phyloP scores from a whole-genome alignment of 2,888 invertebrate genomes.

The Atethmia centrago region DNA sequence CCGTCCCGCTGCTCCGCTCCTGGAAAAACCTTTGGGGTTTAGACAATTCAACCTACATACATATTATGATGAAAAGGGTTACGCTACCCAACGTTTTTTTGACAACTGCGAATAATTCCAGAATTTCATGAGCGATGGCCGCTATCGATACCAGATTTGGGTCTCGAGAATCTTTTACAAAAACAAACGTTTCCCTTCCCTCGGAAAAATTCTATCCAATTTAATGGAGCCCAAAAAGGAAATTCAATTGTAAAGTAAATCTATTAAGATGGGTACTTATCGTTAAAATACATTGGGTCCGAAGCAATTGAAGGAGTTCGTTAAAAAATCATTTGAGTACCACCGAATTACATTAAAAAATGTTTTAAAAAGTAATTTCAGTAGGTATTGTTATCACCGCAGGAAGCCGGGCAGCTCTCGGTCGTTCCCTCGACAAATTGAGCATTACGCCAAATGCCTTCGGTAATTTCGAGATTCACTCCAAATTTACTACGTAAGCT shows the following conservation, averaged over 20 bases:
- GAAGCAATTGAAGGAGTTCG: slow-evolving; percentile 46
- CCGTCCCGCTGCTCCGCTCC: slow-evolving; percentile 45
- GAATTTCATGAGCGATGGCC: slow-evolving; percentile 43
- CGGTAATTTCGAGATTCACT: slow-evolving; percentile 84
- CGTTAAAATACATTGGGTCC: slow-evolving; percentile 44
- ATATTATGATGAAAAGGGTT: slow-evolving; percentile 66
- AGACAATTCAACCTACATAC: slow-evolving; percentile 60
- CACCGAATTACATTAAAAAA: slow-evolving; percentile 59
- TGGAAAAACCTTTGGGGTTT: slow-evolving; percentile 55
- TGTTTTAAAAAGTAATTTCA: slow-evolving; percentile 76
- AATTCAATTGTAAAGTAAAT: slow-evolving; percentile 50
- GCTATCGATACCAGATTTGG: slow-evolving; percentile 49
- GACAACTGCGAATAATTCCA: slow-evolving; percentile 58
- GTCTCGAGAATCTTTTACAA: slow-evolving; percentile 32
- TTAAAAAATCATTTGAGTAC: slow-evolving; percentile 59
- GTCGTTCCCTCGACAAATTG: slow-evolving; percentile 82
- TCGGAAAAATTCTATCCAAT: slow-evolving; percentile 27
- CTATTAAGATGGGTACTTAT: slow-evolving; percentile 20
- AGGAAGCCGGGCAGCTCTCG: slow-evolving; percentile 71
- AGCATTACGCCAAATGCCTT: slow-evolving; percentile 84
- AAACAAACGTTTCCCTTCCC: slow-evolving; percentile 27
- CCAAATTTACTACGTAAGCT: slow-evolving; percentile 85
- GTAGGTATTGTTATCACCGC: slow-evolving; percentile 79
- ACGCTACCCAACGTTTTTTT: slow-evolving; percentile 48
- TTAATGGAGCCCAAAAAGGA: slow-evolving; percentile 14